A percentile compares a stretch with the other conserved stretches of the same genome.
Evolutionary conservation across 2,888 invertebrate genomes (phyloP).

Genomic region (Dioctria linearis): DNA sequence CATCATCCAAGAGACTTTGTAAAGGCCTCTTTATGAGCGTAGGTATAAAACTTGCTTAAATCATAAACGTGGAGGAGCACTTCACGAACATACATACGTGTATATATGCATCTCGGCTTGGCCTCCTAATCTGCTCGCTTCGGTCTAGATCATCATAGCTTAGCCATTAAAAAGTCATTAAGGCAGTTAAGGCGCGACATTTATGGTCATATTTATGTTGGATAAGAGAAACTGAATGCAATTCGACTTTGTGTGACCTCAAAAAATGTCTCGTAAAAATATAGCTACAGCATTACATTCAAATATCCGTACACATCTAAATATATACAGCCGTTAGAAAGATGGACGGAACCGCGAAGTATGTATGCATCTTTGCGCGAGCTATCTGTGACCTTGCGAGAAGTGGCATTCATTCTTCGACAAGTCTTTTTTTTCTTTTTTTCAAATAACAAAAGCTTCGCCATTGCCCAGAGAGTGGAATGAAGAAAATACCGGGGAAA

Average conservation of each 20-base stretch:
- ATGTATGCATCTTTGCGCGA: background rate
- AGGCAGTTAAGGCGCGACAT: conserved; percentile 38
- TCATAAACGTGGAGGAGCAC: conserved; percentile 18
- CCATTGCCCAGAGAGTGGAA: conserved; percentile 9
- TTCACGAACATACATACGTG: background rate
- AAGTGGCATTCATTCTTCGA: background rate
- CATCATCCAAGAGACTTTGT: no score
- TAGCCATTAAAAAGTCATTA: conserved; percentile 39
- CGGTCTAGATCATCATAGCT: conserved; percentile 12
- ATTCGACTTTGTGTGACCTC: conserved; percentile 14
- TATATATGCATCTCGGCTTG: background rate
- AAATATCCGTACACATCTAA: background rate
- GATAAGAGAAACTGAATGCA: conserved; percentile 6
- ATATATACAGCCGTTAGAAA: background rate
- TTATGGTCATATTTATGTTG: conserved; percentile 42
- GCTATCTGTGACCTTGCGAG: conserved; percentile 22
- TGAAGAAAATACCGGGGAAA: background rate
- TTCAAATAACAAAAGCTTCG: background rate
- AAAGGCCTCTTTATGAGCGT: no score
- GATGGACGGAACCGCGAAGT: no score
- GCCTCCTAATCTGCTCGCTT: conserved; percentile 1
- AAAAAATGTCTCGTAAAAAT: conserved; percentile 18
- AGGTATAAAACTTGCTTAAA: background rate
- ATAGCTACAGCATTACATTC: no score
- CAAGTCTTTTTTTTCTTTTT: background rate